Percentiles rank a stretch among this genome's conserved stretches.
Evolutionary conservation across 1,140 invertebrate species (phyloP).

Genomic region (Pseudoatta argentina): DNA sequence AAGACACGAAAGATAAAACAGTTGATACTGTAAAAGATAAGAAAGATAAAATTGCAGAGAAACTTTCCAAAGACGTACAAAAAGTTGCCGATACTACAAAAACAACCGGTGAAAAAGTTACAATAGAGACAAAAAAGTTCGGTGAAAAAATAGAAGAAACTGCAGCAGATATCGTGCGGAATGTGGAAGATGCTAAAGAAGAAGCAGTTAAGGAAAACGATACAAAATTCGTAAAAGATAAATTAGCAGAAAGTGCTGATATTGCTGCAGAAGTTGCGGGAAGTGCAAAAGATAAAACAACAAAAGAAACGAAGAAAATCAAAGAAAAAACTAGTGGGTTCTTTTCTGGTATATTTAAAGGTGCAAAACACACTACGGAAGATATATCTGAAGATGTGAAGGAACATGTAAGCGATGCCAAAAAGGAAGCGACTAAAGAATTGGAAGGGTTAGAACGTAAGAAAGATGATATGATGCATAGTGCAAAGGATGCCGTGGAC

Average conservation of each 20-base stretch:
- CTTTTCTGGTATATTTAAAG: constrained; percentile 71
- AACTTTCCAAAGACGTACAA: neutral
- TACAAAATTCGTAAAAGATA: constrained; percentile 42
- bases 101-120: constrained; percentile 39
- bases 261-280: constrained; percentile 17
- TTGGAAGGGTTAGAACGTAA: constrained; percentile 17
- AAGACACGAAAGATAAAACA: constrained; percentile 11
- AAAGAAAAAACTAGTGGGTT: constrained; percentile 67
- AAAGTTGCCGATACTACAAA: constrained; percentile 28
- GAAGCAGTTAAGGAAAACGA: constrained; percentile 14
- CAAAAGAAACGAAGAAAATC: constrained; percentile 39
- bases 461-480: neutral
- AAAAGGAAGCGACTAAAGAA: constrained; percentile 68
- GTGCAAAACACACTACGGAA: constrained; percentile 76
- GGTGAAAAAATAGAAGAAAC: neutral
- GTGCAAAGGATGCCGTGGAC: constrained; percentile 24
- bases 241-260: constrained; percentile 1
- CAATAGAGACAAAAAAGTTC: neutral
- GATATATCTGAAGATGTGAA: constrained; percentile 79
- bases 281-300: constrained; percentile 54
- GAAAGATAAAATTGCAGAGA: neutral
- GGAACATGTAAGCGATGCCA: constrained; percentile 76
- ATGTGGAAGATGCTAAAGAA: constrained; percentile 33
- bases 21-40: neutral
- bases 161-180: neutral